Evolutionary conservation across 2,888 invertebrate genomes (phyloP).

Genomic region (Drosophila fulvimacula): DNA sequence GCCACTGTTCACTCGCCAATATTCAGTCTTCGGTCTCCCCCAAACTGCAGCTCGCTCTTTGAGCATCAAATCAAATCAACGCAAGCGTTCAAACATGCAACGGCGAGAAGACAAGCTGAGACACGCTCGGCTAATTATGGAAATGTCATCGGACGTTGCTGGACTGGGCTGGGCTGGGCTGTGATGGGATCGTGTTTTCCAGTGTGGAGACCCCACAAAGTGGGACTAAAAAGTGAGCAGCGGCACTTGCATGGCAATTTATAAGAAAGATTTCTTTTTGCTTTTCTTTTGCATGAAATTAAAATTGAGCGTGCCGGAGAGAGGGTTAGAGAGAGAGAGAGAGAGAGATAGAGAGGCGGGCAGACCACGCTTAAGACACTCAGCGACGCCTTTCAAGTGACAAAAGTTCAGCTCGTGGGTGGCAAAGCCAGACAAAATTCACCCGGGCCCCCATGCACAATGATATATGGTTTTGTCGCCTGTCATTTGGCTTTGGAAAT

Average conservation of each 20-base stretch:
- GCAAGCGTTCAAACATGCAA: conserved; percentile 75
- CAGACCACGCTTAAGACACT: conserved; percentile 71
- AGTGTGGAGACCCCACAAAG: conserved; percentile 58
- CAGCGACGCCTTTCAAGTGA: conserved; percentile 76
- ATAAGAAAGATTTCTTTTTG: conserved; percentile 59
- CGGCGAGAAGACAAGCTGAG: conserved; percentile 47
- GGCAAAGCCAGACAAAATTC: conserved; percentile 71
- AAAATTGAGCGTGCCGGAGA: conserved; percentile 56
- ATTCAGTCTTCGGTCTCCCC: conserved; percentile 5
- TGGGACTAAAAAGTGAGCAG: conserved; percentile 27
- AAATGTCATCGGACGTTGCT: conserved; percentile 75
- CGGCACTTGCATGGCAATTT: conserved; percentile 75
- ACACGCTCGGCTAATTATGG: conserved; percentile 81
- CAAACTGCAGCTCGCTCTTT: conserved; percentile 27
- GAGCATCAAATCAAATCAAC: conserved; percentile 79
- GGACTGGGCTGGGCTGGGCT: conserved; percentile 47
- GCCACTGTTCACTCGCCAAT: background rate
- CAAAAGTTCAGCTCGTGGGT: conserved; percentile 81
- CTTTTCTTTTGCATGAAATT: conserved; percentile 61
- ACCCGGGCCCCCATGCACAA: conserved; percentile 49
- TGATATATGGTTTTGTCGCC: conserved; percentile 84
- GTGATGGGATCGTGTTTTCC: conserved; percentile 30
- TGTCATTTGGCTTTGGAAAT: conserved; percentile 80
- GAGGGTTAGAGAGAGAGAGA: conserved; percentile 5
- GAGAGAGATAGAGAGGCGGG: conserved; percentile 11